These are phyloP conservation scores for Smittia aterrima DNA, from an alignment of 2,888 invertebrate species.

Conservation along the genomic window DNA sequence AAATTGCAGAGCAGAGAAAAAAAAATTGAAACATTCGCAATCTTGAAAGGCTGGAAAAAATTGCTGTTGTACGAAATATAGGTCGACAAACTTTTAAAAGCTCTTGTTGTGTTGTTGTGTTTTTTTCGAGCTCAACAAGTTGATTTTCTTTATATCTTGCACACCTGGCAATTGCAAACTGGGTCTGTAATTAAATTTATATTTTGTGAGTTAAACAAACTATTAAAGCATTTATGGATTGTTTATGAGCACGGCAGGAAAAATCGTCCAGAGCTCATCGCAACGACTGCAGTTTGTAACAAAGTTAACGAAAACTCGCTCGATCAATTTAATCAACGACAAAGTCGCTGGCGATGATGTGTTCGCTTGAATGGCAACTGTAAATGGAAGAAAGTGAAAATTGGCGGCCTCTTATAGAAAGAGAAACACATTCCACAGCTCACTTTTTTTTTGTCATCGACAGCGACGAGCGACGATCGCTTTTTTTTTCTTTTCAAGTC, in stretches of 20 bases:
- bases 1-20: not conserved
- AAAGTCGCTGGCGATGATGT: too few relatives aligned
- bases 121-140: constrained; percentile 20
- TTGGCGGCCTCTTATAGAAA: not conserved
- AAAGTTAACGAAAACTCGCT: too few relatives aligned
- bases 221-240: too few relatives aligned
- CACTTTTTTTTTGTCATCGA: not conserved
- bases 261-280: too few relatives aligned
- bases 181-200: not conserved
- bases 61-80: constrained; percentile 13
- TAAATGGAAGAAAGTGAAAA: constrained; percentile 11
- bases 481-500: too few relatives aligned
- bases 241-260: too few relatives aligned
- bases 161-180: constrained; percentile 15
- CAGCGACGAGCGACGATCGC: not conserved
- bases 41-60: constrained; percentile 13
- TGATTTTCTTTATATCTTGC: constrained; percentile 4
- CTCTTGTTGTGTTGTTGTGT: not conserved
- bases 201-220: too few relatives aligned
- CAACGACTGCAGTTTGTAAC: too few relatives aligned
- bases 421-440: constrained; percentile 11
- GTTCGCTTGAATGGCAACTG: not conserved
- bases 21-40: not conserved
- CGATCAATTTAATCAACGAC: too few relatives aligned
- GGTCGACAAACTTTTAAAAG: constrained; percentile 36